Conservation (phyloP, 2,797 vertebrate species). For the Sebastes reedi region DNA sequence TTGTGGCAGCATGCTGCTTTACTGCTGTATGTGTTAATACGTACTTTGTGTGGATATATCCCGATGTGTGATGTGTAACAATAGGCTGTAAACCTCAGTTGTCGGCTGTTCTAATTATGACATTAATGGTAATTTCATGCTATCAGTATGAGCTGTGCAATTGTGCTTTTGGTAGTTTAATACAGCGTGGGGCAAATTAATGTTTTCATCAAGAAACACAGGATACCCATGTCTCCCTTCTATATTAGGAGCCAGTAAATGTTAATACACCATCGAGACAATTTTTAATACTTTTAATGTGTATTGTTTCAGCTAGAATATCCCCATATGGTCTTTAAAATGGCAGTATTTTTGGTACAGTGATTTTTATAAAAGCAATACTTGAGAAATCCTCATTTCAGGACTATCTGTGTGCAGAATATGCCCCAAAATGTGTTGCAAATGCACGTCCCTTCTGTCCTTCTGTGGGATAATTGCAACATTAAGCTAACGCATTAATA, state of each 20-base stretch:
- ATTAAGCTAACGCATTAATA: conserved; percentile 26
- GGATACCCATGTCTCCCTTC: neutral
- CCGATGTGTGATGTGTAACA: neutral
- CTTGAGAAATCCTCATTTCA: neutral
- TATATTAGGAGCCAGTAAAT: neutral
- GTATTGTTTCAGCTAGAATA: neutral
- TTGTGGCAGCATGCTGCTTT: neutral
- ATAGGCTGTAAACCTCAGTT: neutral
- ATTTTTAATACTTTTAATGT: neutral
- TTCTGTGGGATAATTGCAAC: neutral
- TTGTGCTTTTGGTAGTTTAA: conserved; percentile 17
- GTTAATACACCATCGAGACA: neutral
- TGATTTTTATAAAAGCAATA: conserved; percentile 10
- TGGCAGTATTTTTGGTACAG: neutral
- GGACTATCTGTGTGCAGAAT: neutral
- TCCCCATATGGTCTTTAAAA: neutral
- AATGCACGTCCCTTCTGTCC: neutral
- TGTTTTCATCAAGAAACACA: conserved; percentile 20
- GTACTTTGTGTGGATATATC: neutral
- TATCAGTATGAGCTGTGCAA: neutral
- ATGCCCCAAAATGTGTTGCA: neutral
- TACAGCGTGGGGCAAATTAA: conserved; percentile 5
- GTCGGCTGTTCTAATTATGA: conserved; percentile 12
- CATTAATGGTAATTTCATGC: conserved; percentile 19
- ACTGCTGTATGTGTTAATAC: neutral